Base-by-base conservation (phyloP, 2,888 invertebrate species). In the Agapostemon virescens region DNA sequence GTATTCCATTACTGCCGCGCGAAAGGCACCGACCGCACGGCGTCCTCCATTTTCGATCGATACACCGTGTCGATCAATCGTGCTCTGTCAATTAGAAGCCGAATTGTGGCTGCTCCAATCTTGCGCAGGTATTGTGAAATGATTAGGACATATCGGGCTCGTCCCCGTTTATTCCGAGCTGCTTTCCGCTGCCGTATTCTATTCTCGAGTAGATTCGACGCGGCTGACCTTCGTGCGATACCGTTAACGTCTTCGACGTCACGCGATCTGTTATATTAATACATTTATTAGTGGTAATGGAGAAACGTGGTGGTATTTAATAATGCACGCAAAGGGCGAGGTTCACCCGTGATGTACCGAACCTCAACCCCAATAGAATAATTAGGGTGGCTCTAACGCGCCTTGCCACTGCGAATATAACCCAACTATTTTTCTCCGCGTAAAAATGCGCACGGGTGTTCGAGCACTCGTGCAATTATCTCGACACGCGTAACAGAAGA, bases 221-320 rank as follows among this genome's bases (percentile, higher is more conserved):
- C 20, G 7, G 20, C 20, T n/a, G 45, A 6, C 1, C n/a, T 45
- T 45, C 45, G 45, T 49, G n/a, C 49, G 3, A 49, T 49, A 9
- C 11, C 49, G 49, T n/a, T 49, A 49, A 49, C 49, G 49, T n/a
- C 49, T 49, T n/a, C 11, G n/a, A n/a, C 49, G n/a, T n/a, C 49
- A 49, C 49, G 49, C 49, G 49, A 49, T 3, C 49, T n/a, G 49
- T 49, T 49, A n/a, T 49, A 11, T 49, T 49, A 49, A 49, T 49
- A 49, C 49, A 49, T 49, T 49, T 49, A 49, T 49, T 49, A n/a
- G 49, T 3, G 49, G 9, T 49, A 49, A 49, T 49, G 49, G 49
- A 49, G 49, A 49, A 49, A 49, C 49, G n/a, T n/a, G n/a, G 49
- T 49, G 49, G n/a, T n/a, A 49, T 49, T 49, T 49, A 49, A 49